Percentiles rank a stretch among this genome's conserved stretches.
phyloP scores from a whole-genome alignment of 2,113 vertebrate species.

The Plestiodon gilberti region DNA sequence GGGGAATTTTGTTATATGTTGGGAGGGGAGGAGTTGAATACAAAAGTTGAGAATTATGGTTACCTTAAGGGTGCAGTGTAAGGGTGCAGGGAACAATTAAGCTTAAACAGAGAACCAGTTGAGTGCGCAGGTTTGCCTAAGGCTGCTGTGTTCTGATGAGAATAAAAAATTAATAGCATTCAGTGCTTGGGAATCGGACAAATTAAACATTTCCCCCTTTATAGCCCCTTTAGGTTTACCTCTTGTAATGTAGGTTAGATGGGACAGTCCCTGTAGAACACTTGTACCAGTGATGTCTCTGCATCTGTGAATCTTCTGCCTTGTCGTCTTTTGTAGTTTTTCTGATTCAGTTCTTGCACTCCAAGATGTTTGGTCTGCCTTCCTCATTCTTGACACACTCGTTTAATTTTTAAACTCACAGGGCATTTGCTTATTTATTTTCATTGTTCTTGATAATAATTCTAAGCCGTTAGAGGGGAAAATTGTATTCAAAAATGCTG shows the following conservation, averaged over 20 bases:
- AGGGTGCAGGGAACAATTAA: neutral
- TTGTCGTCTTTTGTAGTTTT: neutral
- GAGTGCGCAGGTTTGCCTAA: neutral
- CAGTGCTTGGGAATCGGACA: neutral
- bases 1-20: neutral
- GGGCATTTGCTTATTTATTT: conserved; percentile 81
- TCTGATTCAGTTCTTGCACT: neutral
- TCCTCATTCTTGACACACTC: conserved; percentile 60
- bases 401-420: conserved; percentile 73
- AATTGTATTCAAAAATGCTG: conserved; percentile 84
- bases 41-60: neutral
- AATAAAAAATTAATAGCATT: neutral
- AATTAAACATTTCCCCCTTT: neutral
- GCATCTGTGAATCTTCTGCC: rapidly evolving
- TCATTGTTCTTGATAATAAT: conserved; percentile 83
- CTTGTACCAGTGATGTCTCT: neutral
- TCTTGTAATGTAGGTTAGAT: neutral
- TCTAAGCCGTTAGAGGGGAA: conserved; percentile 84
- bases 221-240: too few relatives aligned
- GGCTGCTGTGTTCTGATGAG: neutral
- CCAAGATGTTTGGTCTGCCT: conserved; percentile 19
- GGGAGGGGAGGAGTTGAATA: neutral
- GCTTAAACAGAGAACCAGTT: neutral
- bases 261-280: neutral
- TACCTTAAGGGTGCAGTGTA: neutral